These are phyloP conservation scores for Pelochelys cantorii DNA, from an alignment of 2,797 vertebrate species.

Conservation along the genomic window DNA sequence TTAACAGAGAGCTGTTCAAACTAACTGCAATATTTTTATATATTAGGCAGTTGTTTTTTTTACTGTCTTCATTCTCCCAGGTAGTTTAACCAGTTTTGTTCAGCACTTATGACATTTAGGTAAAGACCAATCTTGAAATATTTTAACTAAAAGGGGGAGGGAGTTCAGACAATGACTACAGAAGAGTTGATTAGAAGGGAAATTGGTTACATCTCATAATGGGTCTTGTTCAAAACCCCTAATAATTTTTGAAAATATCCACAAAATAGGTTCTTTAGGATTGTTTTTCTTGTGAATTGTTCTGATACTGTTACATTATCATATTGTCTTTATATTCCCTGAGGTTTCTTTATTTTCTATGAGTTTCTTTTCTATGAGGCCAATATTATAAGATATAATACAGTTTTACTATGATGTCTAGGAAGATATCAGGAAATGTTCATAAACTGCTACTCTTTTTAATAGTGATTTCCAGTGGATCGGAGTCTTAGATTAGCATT, in stretches of 20 bases:
- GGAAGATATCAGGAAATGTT: not conserved
- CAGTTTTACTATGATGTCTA: not conserved
- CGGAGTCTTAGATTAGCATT: not conserved
- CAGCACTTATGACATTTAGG: fast-evolving
- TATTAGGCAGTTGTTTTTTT: not conserved
- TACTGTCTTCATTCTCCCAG: not conserved
- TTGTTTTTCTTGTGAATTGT: not conserved
- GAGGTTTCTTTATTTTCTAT: not conserved
- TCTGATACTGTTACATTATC: not conserved
- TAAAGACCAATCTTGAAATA: not conserved
- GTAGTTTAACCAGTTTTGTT: not conserved
- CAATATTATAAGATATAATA: not conserved
- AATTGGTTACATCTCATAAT: not conserved
- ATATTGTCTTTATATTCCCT: not conserved
- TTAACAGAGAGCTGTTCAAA: not conserved
- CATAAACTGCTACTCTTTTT: not conserved
- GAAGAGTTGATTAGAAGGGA: not conserved
- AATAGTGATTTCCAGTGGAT: not conserved
- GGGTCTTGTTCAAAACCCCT: not conserved
- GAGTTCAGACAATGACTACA: not conserved
- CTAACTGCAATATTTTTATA: not conserved
- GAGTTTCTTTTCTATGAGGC: not conserved
- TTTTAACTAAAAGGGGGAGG: not conserved
- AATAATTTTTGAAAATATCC: not conserved
- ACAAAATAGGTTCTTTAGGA: not conserved